These are phyloP conservation scores for Parauchenoglanis punctatus DNA, from an alignment of 2,797 vertebrate species.

Conservation along the genomic window DNA sequence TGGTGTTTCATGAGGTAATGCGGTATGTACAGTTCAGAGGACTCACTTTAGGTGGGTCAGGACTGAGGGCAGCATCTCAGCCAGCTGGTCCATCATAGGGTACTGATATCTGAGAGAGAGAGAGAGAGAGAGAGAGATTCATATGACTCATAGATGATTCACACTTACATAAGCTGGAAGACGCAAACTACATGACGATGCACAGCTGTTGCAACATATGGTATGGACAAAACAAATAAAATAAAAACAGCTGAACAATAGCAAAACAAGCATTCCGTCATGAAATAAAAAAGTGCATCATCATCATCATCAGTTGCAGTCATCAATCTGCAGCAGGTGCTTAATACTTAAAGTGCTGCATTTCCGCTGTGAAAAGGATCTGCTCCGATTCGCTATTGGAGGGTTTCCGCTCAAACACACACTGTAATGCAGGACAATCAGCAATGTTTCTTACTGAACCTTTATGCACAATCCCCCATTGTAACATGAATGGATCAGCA, in stretches of 20 bases:
- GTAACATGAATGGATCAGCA: neutral
- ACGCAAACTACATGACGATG: neutral
- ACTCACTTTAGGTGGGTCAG: conserved; percentile 87
- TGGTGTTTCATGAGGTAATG: neutral
- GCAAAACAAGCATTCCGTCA: neutral
- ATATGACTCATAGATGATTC: neutral
- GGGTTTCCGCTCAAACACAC: neutral
- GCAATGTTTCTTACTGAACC: neutral
- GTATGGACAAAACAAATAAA: neutral
- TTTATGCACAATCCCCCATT: neutral
- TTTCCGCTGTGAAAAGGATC: neutral
- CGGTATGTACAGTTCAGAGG: neutral
- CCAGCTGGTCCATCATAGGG: conserved; percentile 90
- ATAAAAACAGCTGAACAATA: neutral
- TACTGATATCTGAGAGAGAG: conserved; percentile 84
- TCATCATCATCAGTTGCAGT: neutral
- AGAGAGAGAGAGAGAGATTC: conserved; percentile 5
- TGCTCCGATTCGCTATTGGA: neutral
- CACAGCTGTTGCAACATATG: neutral
- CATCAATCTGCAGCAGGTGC: neutral
- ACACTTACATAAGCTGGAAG: neutral
- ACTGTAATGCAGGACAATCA: neutral
- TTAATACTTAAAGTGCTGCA: neutral
- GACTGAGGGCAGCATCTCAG: conserved; percentile 90
- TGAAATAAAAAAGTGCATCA: neutral